Conservation (phyloP, 2,113 vertebrate genomes). For the Mionectes macconnelli region DNA sequence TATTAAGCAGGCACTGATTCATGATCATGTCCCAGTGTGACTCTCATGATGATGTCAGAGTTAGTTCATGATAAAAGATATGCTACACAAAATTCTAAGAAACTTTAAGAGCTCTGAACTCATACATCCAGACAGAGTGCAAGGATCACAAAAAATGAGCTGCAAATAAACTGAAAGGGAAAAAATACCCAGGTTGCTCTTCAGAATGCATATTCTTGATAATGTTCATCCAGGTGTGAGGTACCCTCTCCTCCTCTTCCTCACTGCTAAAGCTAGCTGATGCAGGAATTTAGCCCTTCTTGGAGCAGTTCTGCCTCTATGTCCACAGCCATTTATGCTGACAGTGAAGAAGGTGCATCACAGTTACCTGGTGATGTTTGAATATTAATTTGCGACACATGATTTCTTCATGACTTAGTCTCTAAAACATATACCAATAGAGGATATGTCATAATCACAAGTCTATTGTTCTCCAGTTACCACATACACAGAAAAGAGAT, state of each 20-base stretch:
- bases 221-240: not conserved
- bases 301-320: not conserved
- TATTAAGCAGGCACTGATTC: not conserved
- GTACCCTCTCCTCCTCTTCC: not conserved
- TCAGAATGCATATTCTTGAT: not conserved
- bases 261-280: not conserved
- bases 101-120: not conserved
- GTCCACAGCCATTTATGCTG: not conserved
- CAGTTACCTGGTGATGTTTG: not conserved
- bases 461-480: not conserved
- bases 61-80: not conserved
- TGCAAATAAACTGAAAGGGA: not conserved
- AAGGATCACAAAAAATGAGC: not conserved
- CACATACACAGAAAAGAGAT: fast-evolving
- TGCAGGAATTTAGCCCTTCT: not conserved
- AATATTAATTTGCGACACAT: not conserved
- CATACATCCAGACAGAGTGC: not conserved
- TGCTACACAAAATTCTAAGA: not conserved
- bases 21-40: not conserved
- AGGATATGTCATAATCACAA: not conserved
- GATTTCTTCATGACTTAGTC: not conserved
- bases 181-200: not conserved
- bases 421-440: not conserved
- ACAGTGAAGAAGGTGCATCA: not conserved
- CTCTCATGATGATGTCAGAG: not conserved